phyloP scores from a whole-genome alignment of 2,797 vertebrate species.

The Pteropus rufus region DNA sequence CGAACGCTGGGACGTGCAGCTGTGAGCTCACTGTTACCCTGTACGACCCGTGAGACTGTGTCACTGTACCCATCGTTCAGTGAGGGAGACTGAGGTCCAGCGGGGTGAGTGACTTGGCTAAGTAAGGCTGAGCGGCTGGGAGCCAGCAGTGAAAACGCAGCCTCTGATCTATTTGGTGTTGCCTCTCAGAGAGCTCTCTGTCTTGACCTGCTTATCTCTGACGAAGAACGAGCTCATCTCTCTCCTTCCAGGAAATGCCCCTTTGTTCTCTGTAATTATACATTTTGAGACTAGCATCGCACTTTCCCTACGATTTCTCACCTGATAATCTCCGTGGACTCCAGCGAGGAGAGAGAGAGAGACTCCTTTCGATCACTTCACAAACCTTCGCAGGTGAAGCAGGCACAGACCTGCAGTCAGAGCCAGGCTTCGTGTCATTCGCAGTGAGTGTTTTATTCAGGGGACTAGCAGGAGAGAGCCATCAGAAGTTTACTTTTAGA shows the following conservation, averaged over 20 bases:
- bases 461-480: not conserved
- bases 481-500: not conserved
- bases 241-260: not conserved
- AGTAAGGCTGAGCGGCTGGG: not conserved
- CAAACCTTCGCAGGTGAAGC: not conserved
- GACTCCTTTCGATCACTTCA: not conserved
- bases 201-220: not conserved
- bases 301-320: not conserved
- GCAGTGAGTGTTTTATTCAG: not conserved
- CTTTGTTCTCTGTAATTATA: not conserved
- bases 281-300: not conserved
- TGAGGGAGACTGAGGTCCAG: not conserved
- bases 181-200: not conserved
- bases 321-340: not conserved
- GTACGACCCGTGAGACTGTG: not conserved
- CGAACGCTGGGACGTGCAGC: not conserved
- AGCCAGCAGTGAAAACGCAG: not conserved
- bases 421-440: not conserved
- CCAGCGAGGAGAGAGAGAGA: not conserved
- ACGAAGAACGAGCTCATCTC: not conserved
- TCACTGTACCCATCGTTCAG: not conserved
- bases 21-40: not conserved
- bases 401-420: not conserved
- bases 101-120: not conserved
- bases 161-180: not conserved